Conservation (phyloP, 2,888 invertebrate genomes). For the Ormyrus labotus region DNA sequence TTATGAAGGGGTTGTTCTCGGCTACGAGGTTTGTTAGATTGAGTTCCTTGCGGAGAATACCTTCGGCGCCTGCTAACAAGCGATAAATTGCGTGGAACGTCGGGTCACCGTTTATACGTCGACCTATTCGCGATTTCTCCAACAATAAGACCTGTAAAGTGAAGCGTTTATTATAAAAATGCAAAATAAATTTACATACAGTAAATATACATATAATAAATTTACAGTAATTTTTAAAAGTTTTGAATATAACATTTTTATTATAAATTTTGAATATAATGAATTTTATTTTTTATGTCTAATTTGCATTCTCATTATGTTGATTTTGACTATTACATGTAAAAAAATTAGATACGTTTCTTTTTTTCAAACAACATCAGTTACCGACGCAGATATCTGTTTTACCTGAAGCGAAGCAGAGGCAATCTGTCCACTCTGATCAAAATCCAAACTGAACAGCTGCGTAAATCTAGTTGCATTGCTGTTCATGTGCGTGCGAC, state of each 20-base stretch:
- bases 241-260: not conserved
- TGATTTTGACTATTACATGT: not conserved
- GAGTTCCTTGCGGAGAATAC: constrained; percentile 87
- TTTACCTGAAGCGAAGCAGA: constrained; percentile 91
- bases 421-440: constrained; percentile 92
- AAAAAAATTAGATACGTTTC: not conserved
- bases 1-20: constrained; percentile 88
- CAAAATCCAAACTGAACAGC: constrained; percentile 95
- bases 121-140: constrained; percentile 85
- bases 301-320: not conserved
- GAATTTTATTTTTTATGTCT: not conserved
- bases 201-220: no score
- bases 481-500: constrained; percentile 88
- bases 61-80: constrained; percentile 89
- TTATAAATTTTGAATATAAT: not conserved
- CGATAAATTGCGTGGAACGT: constrained; percentile 83
- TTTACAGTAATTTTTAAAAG: not conserved
- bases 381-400: no score
- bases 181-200: not conserved
- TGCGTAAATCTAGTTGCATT: constrained; percentile 95
- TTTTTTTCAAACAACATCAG: not conserved
- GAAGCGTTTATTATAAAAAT: not conserved
- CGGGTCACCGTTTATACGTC: constrained; percentile 84
- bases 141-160: constrained; percentile 80
- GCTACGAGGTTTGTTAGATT: constrained; percentile 85